Evolutionary conservation across 53 echinoderm and acorn worm genomes (phyloP).

Genomic region (Paelopatides confundens): DNA sequence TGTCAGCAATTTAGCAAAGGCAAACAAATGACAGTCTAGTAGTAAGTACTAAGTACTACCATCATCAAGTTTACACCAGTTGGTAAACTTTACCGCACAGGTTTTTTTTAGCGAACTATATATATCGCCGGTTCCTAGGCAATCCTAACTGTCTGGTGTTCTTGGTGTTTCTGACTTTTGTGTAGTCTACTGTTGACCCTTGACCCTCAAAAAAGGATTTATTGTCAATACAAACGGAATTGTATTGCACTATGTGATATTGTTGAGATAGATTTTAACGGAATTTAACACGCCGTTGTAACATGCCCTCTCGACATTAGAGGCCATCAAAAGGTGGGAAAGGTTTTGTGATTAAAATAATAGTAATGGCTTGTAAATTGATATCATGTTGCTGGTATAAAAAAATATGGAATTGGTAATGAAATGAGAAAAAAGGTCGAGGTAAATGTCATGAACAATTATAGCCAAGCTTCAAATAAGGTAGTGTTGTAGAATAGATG

Average conservation of each 20-base stretch:
- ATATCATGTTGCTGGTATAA: constrained; percentile 17
- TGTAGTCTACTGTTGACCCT: constrained; percentile 24
- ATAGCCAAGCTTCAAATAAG: too few species aligned
- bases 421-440: neutral
- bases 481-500: too few species aligned
- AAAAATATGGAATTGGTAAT: neutral
- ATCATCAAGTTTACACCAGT: neutral
- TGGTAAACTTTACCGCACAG: neutral
- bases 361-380: constrained; percentile 14
- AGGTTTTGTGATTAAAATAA: neutral
- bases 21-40: too few species aligned
- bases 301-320: constrained; percentile 37
- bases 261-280: constrained; percentile 16
- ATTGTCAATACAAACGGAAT: constrained; percentile 38
- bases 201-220: constrained; percentile 26
- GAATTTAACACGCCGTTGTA: constrained; percentile 40
- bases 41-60: too few species aligned
- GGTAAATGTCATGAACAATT: neutral
- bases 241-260: constrained; percentile 32
- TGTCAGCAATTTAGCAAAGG: too few species aligned
- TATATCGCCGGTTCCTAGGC: neutral
- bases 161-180: constrained; percentile 28
- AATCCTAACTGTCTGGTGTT: constrained; percentile 10
- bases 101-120: neutral
- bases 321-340: constrained; percentile 5